phyloP scores from a whole-genome alignment of 2,113 vertebrate genomes.

The Zeus faber region DNA sequence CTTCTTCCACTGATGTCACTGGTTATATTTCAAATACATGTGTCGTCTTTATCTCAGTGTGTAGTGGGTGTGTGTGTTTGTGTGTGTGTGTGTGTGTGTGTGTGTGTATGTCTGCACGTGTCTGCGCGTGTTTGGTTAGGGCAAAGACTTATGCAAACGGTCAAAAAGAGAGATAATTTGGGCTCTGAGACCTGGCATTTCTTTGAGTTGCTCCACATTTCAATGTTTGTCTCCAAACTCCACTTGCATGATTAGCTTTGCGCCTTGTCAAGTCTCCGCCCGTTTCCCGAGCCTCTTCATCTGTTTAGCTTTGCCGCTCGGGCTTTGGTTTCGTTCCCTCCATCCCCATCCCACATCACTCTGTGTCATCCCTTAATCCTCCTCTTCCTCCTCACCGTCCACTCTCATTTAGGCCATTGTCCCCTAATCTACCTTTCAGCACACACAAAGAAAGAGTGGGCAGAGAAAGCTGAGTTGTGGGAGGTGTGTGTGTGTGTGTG shows the following conservation, averaged over 20 bases:
- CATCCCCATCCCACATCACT: background rate
- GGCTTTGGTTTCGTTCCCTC: background rate
- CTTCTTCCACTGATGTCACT: too few species aligned
- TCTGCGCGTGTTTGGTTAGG: too few species aligned
- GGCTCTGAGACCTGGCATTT: background rate
- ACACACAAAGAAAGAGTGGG: background rate
- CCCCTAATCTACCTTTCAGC: background rate
- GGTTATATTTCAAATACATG: too few species aligned
- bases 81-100: background rate
- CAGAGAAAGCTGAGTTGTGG: too few species aligned
- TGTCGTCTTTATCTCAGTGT: background rate
- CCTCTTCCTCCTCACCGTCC: background rate
- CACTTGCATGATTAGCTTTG: background rate
- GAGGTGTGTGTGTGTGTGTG: too few species aligned
- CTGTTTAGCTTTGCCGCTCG: background rate
- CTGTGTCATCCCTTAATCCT: background rate
- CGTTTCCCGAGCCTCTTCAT: constrained; percentile 4
- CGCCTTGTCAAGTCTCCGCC: constrained; percentile 1
- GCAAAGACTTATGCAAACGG: background rate
- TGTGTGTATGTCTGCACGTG: background rate
- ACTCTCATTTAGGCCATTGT: background rate
- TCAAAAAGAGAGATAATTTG: constrained; percentile 3
- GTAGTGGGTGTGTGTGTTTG: background rate
- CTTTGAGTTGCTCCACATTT: background rate
- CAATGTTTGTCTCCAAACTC: background rate